A percentile compares a stretch with the other conserved stretches of the same genome.
These are phyloP conservation scores for Lophotis ruficrista DNA, from an alignment of 2,113 vertebrate genomes.

Conservation along the genomic window DNA sequence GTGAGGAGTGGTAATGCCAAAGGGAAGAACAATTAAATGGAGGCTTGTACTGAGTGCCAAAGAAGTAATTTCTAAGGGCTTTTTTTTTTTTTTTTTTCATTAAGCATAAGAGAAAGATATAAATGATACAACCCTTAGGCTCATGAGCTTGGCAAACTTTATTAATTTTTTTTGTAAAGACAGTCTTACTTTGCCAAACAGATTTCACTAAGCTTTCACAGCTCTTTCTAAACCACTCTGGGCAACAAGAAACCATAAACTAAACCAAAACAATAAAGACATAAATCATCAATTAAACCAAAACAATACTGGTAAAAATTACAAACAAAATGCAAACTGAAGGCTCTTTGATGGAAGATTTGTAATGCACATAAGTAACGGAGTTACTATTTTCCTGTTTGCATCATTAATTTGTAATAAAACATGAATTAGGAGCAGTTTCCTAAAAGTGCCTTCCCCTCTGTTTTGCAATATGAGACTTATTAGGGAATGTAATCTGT, in stretches of 20 bases:
- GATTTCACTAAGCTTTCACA: neutral
- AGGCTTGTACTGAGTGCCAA: neutral
- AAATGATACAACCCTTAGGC: conserved; percentile 35
- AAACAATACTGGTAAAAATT: neutral
- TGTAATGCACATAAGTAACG: neutral
- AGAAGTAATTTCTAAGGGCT: neutral
- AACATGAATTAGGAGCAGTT: conserved; percentile 21
- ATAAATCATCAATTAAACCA: neutral
- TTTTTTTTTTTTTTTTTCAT: neutral
- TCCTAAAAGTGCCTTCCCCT: neutral
- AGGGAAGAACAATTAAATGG: conserved; percentile 23
- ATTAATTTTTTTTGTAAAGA: neutral
- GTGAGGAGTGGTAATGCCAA: neutral
- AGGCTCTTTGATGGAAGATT: neutral
- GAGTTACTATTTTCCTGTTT: conserved; percentile 32
- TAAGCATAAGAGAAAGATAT: conserved; percentile 17
- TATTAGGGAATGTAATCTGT: conserved; percentile 26
- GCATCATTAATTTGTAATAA: conserved; percentile 43
- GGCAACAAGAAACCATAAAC: neutral
- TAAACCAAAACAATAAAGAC: neutral
- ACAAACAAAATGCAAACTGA: neutral
- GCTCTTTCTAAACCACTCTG: neutral
- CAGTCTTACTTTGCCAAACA: neutral
- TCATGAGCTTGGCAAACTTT: conserved; percentile 21
- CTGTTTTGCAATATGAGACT: conserved; percentile 12